phyloP scores from a whole-genome alignment of 2,113 vertebrate genomes.

The Hippocampus mohnikei region DNA sequence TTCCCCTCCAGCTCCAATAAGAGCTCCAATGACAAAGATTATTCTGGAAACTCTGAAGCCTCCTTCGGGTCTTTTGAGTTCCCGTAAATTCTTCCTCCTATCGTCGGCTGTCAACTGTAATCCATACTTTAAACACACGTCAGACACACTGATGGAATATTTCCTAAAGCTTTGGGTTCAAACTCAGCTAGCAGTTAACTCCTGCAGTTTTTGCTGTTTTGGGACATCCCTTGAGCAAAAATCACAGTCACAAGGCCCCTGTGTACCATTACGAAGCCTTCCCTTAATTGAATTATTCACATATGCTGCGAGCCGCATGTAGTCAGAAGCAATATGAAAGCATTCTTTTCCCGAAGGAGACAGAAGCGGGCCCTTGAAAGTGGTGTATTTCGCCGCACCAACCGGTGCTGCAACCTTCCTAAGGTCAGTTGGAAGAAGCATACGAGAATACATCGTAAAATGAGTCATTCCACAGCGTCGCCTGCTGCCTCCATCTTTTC shows the following conservation, averaged over 20 bases:
- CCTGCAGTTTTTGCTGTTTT: constrained; percentile 1
- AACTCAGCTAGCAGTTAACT: constrained; percentile 13
- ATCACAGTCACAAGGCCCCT: neutral
- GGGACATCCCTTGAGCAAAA: neutral
- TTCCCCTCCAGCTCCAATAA: constrained; percentile 28
- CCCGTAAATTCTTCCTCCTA: constrained; percentile 7
- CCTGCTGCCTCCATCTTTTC: neutral
- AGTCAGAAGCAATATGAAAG: neutral
- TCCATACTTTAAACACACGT: constrained; percentile 19
- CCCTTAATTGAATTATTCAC: constrained; percentile 1
- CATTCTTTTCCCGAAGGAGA: neutral
- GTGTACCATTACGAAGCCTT: constrained; percentile 3
- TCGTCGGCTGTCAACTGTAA: constrained; percentile 25
- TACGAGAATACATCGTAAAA: neutral
- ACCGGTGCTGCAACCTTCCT: neutral
- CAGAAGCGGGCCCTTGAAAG: neutral
- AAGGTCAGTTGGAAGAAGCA: neutral
- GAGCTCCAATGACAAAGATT: constrained; percentile 36
- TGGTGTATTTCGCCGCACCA: neutral
- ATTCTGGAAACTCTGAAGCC: constrained; percentile 37
- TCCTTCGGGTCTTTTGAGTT: constrained; percentile 24
- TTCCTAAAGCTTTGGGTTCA: neutral
- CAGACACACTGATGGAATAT: constrained; percentile 49
- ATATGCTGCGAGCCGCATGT: neutral
- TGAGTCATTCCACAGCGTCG: neutral